These are phyloP conservation scores for Meriones psammophilus DNA, from an alignment of 2,797 vertebrate species.

Conservation along the genomic window DNA sequence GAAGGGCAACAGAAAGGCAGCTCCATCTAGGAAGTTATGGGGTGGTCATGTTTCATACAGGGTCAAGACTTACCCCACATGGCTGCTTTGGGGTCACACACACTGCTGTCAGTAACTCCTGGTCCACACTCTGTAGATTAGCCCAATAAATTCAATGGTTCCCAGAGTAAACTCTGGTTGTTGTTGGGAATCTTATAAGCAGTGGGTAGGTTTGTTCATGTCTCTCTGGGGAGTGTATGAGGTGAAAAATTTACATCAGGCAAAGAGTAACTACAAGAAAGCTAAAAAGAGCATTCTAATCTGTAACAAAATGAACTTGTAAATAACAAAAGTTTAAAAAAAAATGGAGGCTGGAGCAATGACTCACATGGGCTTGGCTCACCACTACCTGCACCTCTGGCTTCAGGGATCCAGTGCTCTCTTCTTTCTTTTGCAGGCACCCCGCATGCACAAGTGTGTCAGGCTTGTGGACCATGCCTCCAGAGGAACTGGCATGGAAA, in stretches of 20 bases:
- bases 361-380: neutral
- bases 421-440: neutral
- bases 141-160: neutral
- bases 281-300: neutral
- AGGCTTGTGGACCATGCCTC: too few relatives aligned
- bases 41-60: neutral
- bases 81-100: neutral
- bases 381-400: neutral
- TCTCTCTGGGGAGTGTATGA: neutral
- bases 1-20: too few relatives aligned
- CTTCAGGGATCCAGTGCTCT: too few relatives aligned
- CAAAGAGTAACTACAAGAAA: neutral
- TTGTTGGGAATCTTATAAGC: neutral
- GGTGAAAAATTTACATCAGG: neutral
- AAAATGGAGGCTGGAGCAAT: neutral
- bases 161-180: neutral
- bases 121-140: neutral
- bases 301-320: conserved; percentile 24
- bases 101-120: neutral
- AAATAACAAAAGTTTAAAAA: neutral
- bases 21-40: too few relatives aligned
- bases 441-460: neutral
- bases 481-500: too few relatives aligned
- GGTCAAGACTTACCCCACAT: neutral
- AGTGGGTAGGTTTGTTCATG: neutral